Conservation (phyloP, 2,888 invertebrate genomes). For the Tanytarsus gracilentus region DNA sequence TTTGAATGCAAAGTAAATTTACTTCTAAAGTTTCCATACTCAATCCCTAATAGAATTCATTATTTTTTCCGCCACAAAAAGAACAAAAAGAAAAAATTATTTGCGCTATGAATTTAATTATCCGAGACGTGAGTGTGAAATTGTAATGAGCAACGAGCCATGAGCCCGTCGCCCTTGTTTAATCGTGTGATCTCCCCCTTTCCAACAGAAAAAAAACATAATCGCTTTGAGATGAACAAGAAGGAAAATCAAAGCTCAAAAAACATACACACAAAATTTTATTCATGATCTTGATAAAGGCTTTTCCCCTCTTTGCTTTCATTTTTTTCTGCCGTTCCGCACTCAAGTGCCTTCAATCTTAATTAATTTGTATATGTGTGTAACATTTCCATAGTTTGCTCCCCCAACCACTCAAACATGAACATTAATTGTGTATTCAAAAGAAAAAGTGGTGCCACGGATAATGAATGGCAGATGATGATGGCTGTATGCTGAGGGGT, state of each 20-base stretch:
- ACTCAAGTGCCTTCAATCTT: conserved; percentile 14
- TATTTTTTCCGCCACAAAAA: too few relatives aligned
- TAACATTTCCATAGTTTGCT: background rate
- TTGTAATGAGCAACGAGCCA: conserved; percentile 13
- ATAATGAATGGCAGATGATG: background rate
- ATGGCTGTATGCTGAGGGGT: too few relatives aligned
- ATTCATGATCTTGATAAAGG: too few relatives aligned
- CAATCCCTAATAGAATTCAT: too few relatives aligned
- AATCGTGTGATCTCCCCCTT: too few relatives aligned
- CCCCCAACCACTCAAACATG: background rate
- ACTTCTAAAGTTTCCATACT: too few relatives aligned
- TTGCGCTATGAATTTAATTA: conserved; percentile 12
- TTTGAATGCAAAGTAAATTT: too few relatives aligned
- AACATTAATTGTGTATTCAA: conserved; percentile 12
- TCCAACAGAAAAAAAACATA: too few relatives aligned
- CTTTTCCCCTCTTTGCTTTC: background rate
- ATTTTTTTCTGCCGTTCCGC: background rate
- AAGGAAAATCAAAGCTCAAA: too few relatives aligned
- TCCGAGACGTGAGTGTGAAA: conserved; percentile 11
- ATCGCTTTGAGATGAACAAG: too few relatives aligned
- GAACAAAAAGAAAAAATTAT: too few relatives aligned
- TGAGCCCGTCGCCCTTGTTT: conserved; percentile 9
- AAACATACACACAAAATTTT: too few relatives aligned
- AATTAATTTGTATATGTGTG: conserved; percentile 22
- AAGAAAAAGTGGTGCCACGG: background rate